Conservation (phyloP, 1,140 invertebrate genomes). For the Trinorchestia longiramus region DNA sequence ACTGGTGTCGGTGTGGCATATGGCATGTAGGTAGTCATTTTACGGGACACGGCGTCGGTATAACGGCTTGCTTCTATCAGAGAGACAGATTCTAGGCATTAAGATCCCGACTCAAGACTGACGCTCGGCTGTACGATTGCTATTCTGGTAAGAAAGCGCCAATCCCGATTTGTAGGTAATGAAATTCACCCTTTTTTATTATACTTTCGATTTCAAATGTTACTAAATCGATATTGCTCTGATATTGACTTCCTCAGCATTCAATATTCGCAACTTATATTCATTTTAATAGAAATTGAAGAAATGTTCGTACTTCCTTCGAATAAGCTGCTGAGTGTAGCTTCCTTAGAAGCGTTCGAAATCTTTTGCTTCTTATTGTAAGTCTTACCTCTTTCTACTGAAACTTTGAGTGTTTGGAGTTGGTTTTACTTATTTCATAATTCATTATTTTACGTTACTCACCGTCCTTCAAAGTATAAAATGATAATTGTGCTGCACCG, state of each 20-base stretch:
- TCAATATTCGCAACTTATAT: not conserved
- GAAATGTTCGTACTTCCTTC: not conserved
- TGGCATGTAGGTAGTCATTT: not conserved
- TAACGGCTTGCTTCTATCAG: not conserved
- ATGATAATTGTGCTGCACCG: not conserved
- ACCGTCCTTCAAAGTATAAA: not conserved
- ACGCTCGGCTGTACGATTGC: not conserved
- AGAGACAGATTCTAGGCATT: not conserved
- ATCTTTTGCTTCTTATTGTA: no score
- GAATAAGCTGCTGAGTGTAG: not conserved
- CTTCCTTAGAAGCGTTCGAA: not conserved
- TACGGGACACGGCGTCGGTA: not conserved
- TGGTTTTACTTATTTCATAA: not conserved
- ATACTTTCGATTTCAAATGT: not conserved
- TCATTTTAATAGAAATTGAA: not conserved
- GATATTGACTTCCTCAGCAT: not conserved
- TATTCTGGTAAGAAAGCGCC: not conserved
- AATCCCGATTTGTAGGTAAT: not conserved
- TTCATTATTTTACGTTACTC: not conserved
- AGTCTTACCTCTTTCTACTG: no score
- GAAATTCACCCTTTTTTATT: not conserved
- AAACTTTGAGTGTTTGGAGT: not conserved
- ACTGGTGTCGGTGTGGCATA: not conserved
- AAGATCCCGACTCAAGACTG: not conserved
- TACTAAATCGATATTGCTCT: not conserved